These are phyloP conservation scores for Ichneumoninae sp. DNA, from an alignment of 2,888 invertebrate species.

Conservation along the genomic window DNA sequence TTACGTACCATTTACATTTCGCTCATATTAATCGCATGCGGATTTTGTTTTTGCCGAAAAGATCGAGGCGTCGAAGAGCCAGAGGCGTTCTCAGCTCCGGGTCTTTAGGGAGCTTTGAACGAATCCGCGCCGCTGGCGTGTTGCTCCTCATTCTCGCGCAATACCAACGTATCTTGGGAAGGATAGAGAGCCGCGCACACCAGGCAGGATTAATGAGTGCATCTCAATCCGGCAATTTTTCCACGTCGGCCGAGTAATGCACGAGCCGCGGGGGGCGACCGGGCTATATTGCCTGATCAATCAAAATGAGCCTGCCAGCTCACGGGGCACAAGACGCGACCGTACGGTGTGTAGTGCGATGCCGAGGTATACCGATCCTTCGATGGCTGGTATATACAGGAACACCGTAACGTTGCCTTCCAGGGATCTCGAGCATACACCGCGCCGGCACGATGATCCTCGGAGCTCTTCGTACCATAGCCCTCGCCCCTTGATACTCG, in stretches of 20 bases:
- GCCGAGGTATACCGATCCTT: conserved; percentile 21
- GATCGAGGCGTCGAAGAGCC: conserved; percentile 27
- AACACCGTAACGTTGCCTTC: conserved; percentile 5
- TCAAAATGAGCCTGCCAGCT: conserved; percentile 79
- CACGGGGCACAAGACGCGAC: conserved; percentile 39
- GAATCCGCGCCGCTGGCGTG: conserved; percentile 38
- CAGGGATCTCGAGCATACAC: conserved; percentile 5
- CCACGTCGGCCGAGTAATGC: conserved; percentile 82
- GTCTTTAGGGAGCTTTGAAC: conserved; percentile 46
- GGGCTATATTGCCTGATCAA: conserved; percentile 83
- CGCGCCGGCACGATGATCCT: conserved; percentile 27
- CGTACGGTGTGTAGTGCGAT: conserved; percentile 28
- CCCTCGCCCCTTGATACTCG: conserved; percentile 1
- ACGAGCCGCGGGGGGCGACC: conserved; percentile 82
- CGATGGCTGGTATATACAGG: conserved; percentile 26
- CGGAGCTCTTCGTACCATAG: conserved; percentile 20
- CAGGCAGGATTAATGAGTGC: conserved; percentile 82
- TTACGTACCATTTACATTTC: not conserved
- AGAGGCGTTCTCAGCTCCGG: conserved; percentile 24
- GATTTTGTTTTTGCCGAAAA: not conserved
- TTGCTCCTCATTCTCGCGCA: conserved; percentile 55
- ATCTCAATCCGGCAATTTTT: conserved; percentile 83
- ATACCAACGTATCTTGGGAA: conserved; percentile 16
- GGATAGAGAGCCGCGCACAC: conserved; percentile 21
- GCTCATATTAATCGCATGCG: conserved; percentile 8